These are phyloP conservation scores for Cyphomyrmex costatus DNA, from an alignment of 1,140 invertebrate genomes.

Conservation along the genomic window DNA sequence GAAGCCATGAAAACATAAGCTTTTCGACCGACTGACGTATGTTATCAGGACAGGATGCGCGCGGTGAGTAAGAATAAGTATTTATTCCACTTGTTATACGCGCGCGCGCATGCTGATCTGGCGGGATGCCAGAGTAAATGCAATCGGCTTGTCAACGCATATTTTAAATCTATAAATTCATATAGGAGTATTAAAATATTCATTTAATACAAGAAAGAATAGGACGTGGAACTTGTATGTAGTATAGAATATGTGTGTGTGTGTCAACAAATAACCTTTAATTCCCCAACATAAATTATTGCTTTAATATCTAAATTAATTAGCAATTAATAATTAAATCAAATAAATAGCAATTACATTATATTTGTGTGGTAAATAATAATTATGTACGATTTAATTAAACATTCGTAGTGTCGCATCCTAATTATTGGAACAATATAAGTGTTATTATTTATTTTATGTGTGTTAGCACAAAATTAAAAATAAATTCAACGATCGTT, in stretches of 20 bases:
- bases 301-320: constrained; percentile 39
- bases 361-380: constrained; percentile 35
- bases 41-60: not conserved
- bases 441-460: constrained; percentile 20
- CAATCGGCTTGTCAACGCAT: not conserved
- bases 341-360: constrained; percentile 38
- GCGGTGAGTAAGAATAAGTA: constrained; percentile 29
- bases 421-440: constrained; percentile 41
- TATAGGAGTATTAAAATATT: constrained; percentile 9
- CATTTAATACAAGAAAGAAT: not conserved
- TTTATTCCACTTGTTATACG: constrained; percentile 44
- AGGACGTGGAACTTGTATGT: too few relatives aligned
- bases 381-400: constrained; percentile 24
- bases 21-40: constrained; percentile 19
- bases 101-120: too few relatives aligned
- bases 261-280: not conserved
- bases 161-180: constrained; percentile 1
- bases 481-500: not conserved
- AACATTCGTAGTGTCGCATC: not conserved
- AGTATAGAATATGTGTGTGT: too few relatives aligned
- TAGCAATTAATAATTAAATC: constrained; percentile 19
- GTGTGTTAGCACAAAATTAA: not conserved
- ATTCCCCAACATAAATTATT: not conserved
- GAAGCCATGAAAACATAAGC: constrained; percentile 14
- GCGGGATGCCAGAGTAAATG: not conserved